phyloP scores from a whole-genome alignment of 2,113 vertebrate species.

The Oncorhynchus mykiss region DNA sequence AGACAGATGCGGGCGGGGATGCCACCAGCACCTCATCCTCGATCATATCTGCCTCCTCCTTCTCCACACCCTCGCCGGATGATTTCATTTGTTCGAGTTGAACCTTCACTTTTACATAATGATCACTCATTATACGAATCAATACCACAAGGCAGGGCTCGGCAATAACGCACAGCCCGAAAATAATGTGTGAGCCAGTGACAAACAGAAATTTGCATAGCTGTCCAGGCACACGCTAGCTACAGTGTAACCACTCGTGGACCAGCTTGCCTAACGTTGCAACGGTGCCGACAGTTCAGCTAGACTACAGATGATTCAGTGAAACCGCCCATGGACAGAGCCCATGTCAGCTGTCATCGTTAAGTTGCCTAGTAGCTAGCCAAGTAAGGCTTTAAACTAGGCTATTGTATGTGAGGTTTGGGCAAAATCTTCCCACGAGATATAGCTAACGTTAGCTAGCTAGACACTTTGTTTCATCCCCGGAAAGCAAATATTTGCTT shows the following conservation, averaged over 20 bases:
- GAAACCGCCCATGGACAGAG: too few relatives aligned
- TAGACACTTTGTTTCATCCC: not conserved
- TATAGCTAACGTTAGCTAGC: not conserved
- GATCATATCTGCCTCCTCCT: constrained; percentile 30
- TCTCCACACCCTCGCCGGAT: constrained; percentile 36
- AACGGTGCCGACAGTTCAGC: too few relatives aligned
- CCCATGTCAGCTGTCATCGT: too few relatives aligned
- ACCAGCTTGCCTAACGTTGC: too few relatives aligned
- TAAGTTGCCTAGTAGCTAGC: too few relatives aligned
- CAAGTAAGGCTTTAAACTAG: too few relatives aligned
- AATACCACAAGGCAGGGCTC: constrained; percentile 34
- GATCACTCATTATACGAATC: constrained; percentile 64
- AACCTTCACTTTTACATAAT: constrained; percentile 59
- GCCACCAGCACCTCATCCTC: constrained; percentile 33
- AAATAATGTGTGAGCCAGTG: constrained; percentile 48
- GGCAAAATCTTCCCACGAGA: too few relatives aligned
- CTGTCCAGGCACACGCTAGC: constrained; percentile 16
- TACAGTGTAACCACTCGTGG: not conserved
- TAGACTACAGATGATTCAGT: too few relatives aligned
- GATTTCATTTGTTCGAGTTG: constrained; percentile 62
- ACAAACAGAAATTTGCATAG: constrained; percentile 28
- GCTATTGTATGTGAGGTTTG: too few relatives aligned
- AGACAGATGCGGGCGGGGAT: constrained; percentile 38
- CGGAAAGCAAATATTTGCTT: not conserved
- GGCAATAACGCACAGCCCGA: constrained; percentile 24